phyloP scores from a whole-genome alignment of 2,888 invertebrate species.

The Acronicta psi region DNA sequence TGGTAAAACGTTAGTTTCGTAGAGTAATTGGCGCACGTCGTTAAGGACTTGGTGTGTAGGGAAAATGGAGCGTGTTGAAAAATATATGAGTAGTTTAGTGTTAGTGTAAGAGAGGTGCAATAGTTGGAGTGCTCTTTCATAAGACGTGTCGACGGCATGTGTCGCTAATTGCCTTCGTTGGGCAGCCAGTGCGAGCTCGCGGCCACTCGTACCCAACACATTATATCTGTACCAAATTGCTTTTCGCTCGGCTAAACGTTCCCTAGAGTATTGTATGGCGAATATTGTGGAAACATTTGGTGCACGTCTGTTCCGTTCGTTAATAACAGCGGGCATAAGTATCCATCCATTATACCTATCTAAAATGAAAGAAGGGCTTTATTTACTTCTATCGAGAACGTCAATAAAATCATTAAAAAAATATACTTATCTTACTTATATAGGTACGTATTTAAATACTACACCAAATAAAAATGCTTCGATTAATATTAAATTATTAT shows the following conservation, averaged over 20 bases:
- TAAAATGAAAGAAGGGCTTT: neutral
- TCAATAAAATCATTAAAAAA: too few species aligned
- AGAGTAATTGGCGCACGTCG: constrained; percentile 37
- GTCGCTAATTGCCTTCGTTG: constrained; percentile 80
- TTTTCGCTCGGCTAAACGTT: constrained; percentile 57
- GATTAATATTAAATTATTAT: constrained; percentile 9
- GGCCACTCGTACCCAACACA: constrained; percentile 41
- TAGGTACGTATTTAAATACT: too few species aligned
- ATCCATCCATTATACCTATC: too few species aligned
- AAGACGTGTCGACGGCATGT: constrained; percentile 74
- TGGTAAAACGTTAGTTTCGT: constrained; percentile 19
- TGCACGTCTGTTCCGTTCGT: constrained; percentile 26
- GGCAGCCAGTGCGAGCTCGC: constrained; percentile 61
- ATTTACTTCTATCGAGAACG: too few species aligned
- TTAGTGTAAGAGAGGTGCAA: constrained; percentile 55
- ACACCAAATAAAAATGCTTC: neutral
- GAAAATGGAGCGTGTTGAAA: constrained; percentile 55
- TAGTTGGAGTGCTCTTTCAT: constrained; percentile 66
- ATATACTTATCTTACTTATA: too few species aligned
- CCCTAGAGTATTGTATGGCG: constrained; percentile 40
- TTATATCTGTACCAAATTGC: constrained; percentile 65
- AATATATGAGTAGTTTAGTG: constrained; percentile 59
- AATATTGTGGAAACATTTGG: constrained; percentile 44
- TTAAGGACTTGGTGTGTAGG: constrained; percentile 25
- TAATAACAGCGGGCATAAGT: constrained; percentile 14